Conservation (phyloP, 2,113 vertebrate genomes). For the Campylorhamphus procurvoides region DNA sequence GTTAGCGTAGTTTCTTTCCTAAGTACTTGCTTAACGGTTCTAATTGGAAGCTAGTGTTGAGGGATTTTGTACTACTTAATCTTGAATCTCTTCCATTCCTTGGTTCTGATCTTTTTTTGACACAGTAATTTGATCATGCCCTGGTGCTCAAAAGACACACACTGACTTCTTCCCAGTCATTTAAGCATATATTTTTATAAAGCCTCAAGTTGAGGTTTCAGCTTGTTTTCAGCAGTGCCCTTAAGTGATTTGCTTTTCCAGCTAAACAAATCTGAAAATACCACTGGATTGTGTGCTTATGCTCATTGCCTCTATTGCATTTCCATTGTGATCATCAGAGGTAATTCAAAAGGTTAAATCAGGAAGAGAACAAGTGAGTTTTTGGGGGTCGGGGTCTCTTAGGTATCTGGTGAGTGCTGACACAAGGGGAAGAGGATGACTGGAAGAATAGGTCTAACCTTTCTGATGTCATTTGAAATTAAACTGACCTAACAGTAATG, state of each 20-base stretch:
- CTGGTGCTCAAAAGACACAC: not conserved
- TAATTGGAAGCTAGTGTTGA: not conserved
- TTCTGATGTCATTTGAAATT: not conserved
- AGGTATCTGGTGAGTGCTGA: not conserved
- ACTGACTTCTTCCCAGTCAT: not conserved
- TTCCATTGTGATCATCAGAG: not conserved
- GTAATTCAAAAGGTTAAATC: not conserved
- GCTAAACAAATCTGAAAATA: not conserved
- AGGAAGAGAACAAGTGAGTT: not conserved
- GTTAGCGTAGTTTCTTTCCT: not conserved
- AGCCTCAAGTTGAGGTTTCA: not conserved
- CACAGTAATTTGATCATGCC: not conserved
- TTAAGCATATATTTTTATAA: not conserved
- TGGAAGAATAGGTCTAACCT: not conserved
- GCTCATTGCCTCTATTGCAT: not conserved
- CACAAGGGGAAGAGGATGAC: not conserved
- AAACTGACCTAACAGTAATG: not conserved
- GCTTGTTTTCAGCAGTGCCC: not conserved
- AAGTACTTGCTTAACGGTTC: not conserved
- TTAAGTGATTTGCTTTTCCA: not conserved
- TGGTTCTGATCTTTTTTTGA: conserved; percentile 13
- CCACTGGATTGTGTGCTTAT: not conserved
- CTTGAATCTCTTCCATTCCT: not conserved
- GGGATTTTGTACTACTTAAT: not conserved
- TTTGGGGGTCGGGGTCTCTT: not conserved